Evolutionary conservation across 64 coral and sea anemone species (phyloP).

Genomic region (Trachythela sp.): DNA sequence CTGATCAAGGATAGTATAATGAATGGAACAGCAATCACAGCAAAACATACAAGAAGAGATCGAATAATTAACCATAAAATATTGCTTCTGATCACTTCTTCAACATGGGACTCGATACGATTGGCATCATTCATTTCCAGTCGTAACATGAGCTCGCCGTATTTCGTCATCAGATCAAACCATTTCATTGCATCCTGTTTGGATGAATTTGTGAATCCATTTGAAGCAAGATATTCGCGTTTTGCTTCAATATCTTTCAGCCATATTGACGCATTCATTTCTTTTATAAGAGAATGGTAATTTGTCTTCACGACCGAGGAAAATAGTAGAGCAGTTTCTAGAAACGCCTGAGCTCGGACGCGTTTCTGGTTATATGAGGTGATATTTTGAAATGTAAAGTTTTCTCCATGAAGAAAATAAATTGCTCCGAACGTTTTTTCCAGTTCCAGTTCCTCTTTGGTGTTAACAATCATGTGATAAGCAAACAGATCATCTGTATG

Average conservation of each 20-base stretch:
- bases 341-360: background rate
- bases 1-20: background rate
- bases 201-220: background rate
- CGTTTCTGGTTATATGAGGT: background rate
- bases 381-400: background rate
- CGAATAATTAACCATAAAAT: background rate
- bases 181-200: background rate
- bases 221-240: background rate
- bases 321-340: background rate
- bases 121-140: background rate
- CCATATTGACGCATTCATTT: background rate
- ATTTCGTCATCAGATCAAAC: slow-evolving; percentile 1
- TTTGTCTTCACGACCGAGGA: background rate
- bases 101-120: background rate
- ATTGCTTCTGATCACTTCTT: background rate
- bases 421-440: background rate
- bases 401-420: background rate
- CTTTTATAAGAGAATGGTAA: background rate
- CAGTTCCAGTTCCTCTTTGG: background rate
- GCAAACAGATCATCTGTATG: background rate
- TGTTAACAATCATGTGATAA: slow-evolving; percentile 1
- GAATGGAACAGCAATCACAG: background rate
- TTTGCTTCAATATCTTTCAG: background rate
- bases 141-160: background rate
- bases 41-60: background rate